Evolutionary conservation across 2,113 vertebrate genomes (phyloP).

Genomic region (Columba janthina): DNA sequence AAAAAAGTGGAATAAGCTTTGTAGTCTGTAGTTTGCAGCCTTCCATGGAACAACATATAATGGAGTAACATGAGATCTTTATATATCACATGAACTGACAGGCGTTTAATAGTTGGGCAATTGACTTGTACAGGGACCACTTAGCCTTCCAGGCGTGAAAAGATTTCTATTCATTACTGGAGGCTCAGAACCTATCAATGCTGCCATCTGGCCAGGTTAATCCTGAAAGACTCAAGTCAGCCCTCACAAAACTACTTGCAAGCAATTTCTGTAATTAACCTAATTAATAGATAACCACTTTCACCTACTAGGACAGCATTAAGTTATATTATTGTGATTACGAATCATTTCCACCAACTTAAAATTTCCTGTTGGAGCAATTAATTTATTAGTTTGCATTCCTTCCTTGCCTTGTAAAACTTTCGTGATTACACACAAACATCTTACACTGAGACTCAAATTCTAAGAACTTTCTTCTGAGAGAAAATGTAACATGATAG

Average conservation of each 20-base stretch:
- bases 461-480: background rate
- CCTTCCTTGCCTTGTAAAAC: background rate
- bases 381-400: background rate
- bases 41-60: background rate
- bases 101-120: background rate
- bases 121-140: background rate
- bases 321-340: background rate
- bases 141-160: background rate
- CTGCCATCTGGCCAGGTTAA: background rate
- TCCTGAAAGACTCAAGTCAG: background rate
- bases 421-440: background rate
- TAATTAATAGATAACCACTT: background rate
- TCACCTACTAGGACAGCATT: background rate
- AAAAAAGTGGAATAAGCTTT: background rate
- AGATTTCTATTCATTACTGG: background rate
- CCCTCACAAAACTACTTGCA: background rate
- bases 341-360: background rate
- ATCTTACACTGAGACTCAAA: background rate
- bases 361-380: background rate
- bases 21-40: background rate
- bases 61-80: background rate
- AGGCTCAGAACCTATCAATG: background rate
- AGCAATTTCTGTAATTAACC: background rate
- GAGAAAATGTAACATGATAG: background rate
- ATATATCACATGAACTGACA: background rate